A percentile compares a stretch with the other conserved stretches of the same genome.
These are phyloP conservation scores for Lochmaea crataegi DNA, from an alignment of 2,888 invertebrate species.

Conservation along the genomic window DNA sequence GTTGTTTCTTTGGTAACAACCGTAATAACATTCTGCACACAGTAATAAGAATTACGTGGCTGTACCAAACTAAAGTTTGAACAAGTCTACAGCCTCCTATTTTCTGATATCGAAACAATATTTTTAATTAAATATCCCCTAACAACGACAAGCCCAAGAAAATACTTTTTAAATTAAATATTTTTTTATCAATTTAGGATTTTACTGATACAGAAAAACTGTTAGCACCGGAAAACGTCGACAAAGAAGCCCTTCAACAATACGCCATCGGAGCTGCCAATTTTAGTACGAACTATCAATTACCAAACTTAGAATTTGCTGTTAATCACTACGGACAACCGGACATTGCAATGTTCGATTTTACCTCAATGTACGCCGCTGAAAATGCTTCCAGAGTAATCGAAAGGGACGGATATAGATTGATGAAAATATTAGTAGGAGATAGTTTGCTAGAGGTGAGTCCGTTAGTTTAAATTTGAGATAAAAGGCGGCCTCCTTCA, in stretches of 20 bases:
- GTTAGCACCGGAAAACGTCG: conserved; percentile 89
- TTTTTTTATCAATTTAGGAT: conserved; percentile 71
- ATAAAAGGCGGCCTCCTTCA: no score
- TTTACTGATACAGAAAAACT: conserved; percentile 89
- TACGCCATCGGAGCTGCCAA: conserved; percentile 96
- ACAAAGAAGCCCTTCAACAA: conserved; percentile 86
- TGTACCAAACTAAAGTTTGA: no score
- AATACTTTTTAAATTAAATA: not conserved
- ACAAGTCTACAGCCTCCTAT: no score
- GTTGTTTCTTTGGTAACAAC: no score
- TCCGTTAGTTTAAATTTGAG: not conserved
- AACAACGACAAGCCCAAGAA: no score
- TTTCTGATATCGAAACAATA: no score
- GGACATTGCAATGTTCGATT: conserved; percentile 98
- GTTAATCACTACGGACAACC: conserved; percentile 98
- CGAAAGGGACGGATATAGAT: conserved; percentile 77
- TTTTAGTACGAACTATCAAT: conserved; percentile 88
- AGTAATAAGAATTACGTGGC: no score
- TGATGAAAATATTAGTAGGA: conserved; percentile 92
- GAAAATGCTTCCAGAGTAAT: conserved; percentile 92
- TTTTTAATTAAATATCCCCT: no score
- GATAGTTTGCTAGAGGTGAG: conserved; percentile 92
- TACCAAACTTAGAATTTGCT: conserved; percentile 92
- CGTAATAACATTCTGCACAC: no score
- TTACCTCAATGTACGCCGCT: conserved; percentile 98